Conservation (phyloP, 2,797 vertebrate genomes). For the Glyptemys insculpta region DNA sequence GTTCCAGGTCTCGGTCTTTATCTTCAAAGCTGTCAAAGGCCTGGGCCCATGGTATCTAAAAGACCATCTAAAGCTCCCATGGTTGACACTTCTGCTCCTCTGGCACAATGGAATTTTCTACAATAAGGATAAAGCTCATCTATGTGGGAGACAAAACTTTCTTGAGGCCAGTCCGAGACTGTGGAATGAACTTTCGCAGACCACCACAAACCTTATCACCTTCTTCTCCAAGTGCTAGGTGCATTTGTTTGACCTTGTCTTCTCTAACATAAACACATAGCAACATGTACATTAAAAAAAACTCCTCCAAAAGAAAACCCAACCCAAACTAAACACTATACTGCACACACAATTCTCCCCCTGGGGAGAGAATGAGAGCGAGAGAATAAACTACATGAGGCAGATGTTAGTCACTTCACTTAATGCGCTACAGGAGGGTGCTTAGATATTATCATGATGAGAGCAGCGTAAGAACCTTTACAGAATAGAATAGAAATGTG, state of each 20-base stretch:
- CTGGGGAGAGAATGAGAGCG: rapidly evolving
- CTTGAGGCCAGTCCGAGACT: no score
- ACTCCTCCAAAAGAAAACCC: background rate
- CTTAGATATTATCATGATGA: background rate
- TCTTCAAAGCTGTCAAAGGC: background rate
- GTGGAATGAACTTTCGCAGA: background rate
- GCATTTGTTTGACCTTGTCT: background rate
- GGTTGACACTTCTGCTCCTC: background rate
- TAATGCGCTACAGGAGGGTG: background rate
- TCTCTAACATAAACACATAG: background rate
- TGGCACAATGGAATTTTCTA: background rate
- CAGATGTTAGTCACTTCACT: background rate
- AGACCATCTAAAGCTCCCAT: background rate
- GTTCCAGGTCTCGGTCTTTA: background rate
- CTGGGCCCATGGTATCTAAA: background rate
- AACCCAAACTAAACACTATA: background rate
- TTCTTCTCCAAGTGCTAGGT: background rate
- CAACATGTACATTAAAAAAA: background rate
- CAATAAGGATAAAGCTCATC: background rate
- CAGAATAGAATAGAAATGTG: background rate
- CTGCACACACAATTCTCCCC: background rate
- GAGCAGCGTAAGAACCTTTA: background rate
- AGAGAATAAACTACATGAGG: background rate
- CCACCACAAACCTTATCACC: background rate
- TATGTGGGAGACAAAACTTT: background rate